A percentile compares a stretch with the other conserved stretches of the same genome.
Conservation (phyloP, 2,888 invertebrate species). For the Spilarctia lutea region DNA sequence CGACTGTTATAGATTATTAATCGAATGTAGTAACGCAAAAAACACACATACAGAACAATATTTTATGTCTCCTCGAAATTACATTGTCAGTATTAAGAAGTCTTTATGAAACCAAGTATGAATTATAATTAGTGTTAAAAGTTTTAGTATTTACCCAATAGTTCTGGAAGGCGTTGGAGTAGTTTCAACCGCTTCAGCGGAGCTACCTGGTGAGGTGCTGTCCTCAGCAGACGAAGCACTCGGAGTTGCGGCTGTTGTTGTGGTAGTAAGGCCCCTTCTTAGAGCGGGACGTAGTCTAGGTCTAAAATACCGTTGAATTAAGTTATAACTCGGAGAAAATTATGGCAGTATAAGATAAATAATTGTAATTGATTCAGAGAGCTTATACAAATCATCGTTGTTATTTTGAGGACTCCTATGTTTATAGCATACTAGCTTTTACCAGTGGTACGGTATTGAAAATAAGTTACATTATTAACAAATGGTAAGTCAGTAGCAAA, state of each 20-base stretch:
- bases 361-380: background rate
- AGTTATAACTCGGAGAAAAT: background rate
- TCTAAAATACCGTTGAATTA: conserved; percentile 51
- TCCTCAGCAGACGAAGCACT: conserved; percentile 65
- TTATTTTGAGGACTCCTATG: background rate
- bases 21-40: background rate
- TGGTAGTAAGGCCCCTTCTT: conserved; percentile 64
- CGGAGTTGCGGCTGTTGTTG: conserved; percentile 66
- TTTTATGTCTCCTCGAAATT: background rate
- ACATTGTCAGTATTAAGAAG: background rate
- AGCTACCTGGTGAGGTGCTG: conserved; percentile 62
- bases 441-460: background rate
- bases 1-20: conserved; percentile 57
- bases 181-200: conserved; percentile 75
- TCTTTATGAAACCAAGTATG: background rate
- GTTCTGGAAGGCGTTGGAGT: conserved; percentile 72
- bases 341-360: background rate
- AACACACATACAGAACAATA: background rate
- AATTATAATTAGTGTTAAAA: background rate
- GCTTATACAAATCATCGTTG: background rate
- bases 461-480: background rate
- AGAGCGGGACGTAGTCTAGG: conserved; percentile 82
- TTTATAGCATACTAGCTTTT: too few relatives aligned
- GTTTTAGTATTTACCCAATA: conserved; percentile 64
- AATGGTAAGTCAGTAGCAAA: background rate